phyloP scores from a whole-genome alignment of 1,140 invertebrate species.

The Bombus turneri region DNA sequence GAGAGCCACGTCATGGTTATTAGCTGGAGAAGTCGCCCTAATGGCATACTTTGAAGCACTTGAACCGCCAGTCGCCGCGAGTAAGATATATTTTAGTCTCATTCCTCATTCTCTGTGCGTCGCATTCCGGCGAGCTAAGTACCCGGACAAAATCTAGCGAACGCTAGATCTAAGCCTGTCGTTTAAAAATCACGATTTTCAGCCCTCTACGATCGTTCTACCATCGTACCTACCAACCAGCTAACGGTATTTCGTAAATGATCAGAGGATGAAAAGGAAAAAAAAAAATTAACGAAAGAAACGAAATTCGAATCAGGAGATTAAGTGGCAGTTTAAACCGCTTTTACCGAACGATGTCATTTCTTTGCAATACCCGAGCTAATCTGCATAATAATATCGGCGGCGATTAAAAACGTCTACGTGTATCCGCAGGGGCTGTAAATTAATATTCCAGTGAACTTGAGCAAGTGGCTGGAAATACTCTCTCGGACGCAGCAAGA shows the following conservation, averaged over 20 bases:
- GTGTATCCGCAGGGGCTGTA: slow-evolving; percentile 29
- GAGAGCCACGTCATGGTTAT: slow-evolving; percentile 61
- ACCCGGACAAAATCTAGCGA: neutral
- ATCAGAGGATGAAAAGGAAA: neutral
- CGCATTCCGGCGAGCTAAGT: slow-evolving; percentile 4
- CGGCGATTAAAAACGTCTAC: slow-evolving; percentile 60
- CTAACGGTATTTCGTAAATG: neutral
- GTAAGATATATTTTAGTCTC: slow-evolving; percentile 34
- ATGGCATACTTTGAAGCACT: slow-evolving; percentile 52
- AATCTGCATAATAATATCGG: slow-evolving; percentile 41
- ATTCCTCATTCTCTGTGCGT: slow-evolving; percentile 8
- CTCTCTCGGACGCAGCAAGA: slow-evolving; percentile 43
- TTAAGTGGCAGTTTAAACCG: neutral
- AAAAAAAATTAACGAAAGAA: neutral
- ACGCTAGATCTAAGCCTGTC: neutral
- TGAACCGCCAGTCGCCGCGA: slow-evolving; percentile 8
- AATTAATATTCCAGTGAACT: slow-evolving; percentile 67
- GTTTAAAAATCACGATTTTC: neutral
- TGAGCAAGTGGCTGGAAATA: slow-evolving; percentile 51
- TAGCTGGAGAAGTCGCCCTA: slow-evolving; percentile 58
- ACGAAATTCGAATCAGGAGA: neutral
- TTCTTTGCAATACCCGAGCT: neutral
- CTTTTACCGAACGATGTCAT: neutral
- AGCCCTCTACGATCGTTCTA: no score
- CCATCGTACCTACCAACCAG: neutral